Percentiles rank a stretch among this genome's conserved stretches.
These are phyloP conservation scores for Vireo altiloquus DNA, from an alignment of 2,113 vertebrate genomes.

Conservation along the genomic window DNA sequence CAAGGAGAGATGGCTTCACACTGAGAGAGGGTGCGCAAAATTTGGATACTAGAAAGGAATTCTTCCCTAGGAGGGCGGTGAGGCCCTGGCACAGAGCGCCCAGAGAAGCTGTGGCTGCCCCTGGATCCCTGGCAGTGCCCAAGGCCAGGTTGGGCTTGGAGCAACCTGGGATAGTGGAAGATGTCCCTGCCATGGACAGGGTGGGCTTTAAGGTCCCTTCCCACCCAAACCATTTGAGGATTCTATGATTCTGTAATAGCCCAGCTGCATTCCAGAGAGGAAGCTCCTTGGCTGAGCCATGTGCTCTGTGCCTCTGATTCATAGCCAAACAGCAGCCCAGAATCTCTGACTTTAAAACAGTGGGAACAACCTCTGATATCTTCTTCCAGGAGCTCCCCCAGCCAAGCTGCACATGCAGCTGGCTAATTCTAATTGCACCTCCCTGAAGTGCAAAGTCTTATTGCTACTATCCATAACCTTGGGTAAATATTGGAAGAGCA, in stretches of 20 bases:
- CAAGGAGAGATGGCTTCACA: background rate
- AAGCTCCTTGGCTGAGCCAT: background rate
- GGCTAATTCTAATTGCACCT: background rate
- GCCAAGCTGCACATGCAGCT: background rate
- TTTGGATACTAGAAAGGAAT: background rate
- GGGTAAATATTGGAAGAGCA: background rate
- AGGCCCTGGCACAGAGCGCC: background rate
- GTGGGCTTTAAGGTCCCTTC: background rate
- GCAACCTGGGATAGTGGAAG: accelerated
- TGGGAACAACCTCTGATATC: background rate
- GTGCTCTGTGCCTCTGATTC: background rate
- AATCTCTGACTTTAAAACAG: background rate
- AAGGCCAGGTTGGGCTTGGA: background rate
- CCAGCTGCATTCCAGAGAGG: background rate
- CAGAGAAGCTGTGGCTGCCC: background rate
- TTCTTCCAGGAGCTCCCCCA: background rate
- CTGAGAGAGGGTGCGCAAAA: background rate
- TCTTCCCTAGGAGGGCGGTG: accelerated
- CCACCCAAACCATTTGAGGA: background rate
- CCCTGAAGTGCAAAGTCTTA: background rate
- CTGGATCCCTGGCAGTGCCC: background rate
- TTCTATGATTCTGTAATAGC: accelerated
- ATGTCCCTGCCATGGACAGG: background rate
- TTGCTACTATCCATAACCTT: background rate
- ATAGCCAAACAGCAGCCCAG: background rate